These are phyloP conservation scores for Actinopyga echinites DNA, from an alignment of 53 echinoderm and acorn worm genomes.

Conservation along the genomic window DNA sequence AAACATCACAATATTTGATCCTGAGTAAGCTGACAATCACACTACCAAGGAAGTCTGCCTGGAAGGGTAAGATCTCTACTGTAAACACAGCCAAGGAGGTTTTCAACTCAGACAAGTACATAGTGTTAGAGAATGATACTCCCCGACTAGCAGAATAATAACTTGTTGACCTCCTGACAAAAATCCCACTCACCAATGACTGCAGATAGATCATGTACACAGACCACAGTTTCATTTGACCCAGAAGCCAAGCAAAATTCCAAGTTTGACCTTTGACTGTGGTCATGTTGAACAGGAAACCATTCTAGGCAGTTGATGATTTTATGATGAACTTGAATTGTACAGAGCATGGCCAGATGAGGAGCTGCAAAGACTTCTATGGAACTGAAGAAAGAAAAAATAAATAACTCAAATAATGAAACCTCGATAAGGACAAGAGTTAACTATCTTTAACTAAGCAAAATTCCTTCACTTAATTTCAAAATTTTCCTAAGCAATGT, in stretches of 20 bases:
- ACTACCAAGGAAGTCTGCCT: too few species aligned
- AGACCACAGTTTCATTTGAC: conserved; percentile 81
- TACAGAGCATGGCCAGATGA: conserved; percentile 67
- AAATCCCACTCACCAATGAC: conserved; percentile 59
- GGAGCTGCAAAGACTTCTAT: conserved; percentile 79
- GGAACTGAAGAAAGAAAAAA: conserved; percentile 56
- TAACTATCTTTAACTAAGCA: too few species aligned
- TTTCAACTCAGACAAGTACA: too few species aligned
- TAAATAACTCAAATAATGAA: not conserved
- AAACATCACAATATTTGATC: too few species aligned
- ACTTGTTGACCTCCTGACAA: not conserved
- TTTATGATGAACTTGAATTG: conserved; percentile 85
- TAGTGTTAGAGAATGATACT: too few species aligned
- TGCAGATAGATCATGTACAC: conserved; percentile 70
- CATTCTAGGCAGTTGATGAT: conserved; percentile 93
- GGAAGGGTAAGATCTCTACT: too few species aligned
- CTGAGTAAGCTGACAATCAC: too few species aligned
- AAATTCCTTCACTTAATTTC: too few species aligned
- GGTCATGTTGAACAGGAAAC: conserved; percentile 58
- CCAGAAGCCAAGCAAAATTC: conserved; percentile 85
- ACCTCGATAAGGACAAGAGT: too few species aligned
- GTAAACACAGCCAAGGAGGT: too few species aligned
- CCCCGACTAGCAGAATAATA: not conserved
- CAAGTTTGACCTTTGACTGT: conserved; percentile 42
- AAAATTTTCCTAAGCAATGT: too few species aligned